phyloP scores from a whole-genome alignment of 2,113 vertebrate species.

The Dinomys branickii region DNA sequence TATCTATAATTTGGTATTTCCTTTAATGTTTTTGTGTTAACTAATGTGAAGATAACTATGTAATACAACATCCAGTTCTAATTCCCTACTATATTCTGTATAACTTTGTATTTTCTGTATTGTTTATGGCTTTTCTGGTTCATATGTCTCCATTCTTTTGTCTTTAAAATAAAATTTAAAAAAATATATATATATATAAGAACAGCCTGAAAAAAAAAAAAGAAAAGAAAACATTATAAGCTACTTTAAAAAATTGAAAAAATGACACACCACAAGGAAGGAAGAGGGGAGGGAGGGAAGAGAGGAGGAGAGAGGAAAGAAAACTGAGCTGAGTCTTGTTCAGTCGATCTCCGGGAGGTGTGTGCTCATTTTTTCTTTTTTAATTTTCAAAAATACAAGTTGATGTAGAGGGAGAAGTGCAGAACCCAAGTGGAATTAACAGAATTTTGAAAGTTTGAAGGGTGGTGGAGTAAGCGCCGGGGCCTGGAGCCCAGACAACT shows the following conservation, averaged over 20 bases:
- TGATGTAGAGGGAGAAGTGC: background rate
- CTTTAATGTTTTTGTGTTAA: no score
- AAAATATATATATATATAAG: no score
- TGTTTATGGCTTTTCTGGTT: no score
- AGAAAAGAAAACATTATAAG: constrained; percentile 2
- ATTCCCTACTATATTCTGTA: no score
- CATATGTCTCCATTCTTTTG: no score
- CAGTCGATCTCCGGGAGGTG: background rate
- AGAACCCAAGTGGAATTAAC: background rate
- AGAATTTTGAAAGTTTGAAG: background rate
- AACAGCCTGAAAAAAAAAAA: no score
- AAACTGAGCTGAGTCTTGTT: background rate
- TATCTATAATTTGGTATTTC: no score
- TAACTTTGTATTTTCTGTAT: no score
- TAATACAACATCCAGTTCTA: no score
- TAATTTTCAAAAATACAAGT: background rate
- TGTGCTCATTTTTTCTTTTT: background rate
- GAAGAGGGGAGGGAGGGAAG: background rate
- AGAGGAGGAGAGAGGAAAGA: background rate
- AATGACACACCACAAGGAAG: constrained; percentile 50
- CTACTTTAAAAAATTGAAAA: constrained; percentile 67
- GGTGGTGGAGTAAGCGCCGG: no score
- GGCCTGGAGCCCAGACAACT: background rate
- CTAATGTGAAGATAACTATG: no score
- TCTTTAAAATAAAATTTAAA: no score